phyloP scores from a whole-genome alignment of 1,140 invertebrate genomes.

The Apis cerana region DNA sequence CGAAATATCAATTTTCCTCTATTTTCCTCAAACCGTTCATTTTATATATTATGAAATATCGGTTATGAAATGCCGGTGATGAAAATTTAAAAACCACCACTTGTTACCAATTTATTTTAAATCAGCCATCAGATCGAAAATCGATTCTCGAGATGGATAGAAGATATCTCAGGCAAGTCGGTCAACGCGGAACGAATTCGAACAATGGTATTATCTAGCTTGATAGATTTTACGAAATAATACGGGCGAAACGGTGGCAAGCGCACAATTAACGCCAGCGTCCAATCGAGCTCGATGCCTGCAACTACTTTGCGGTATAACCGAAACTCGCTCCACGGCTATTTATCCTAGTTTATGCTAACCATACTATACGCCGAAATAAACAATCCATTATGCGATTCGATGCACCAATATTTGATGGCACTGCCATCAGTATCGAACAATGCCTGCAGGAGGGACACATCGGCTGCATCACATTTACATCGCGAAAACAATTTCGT shows the following conservation, averaged over 20 bases:
- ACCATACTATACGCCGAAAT: conserved; percentile 25
- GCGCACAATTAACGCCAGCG: conserved; percentile 16
- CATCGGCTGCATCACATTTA: neutral
- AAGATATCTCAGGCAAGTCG: neutral
- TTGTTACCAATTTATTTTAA: neutral
- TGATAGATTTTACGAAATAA: neutral
- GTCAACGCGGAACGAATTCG: neutral
- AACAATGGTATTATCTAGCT: no score
- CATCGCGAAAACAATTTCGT: neutral
- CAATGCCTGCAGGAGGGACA: neutral
- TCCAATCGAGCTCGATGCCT: neutral
- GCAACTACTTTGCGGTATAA: conserved; percentile 48
- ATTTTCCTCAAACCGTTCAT: no score
- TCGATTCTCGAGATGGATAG: neutral
- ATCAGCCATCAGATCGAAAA: neutral
- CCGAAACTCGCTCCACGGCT: conserved; percentile 27
- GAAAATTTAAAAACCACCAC: no score
- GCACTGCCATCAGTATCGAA: neutral
- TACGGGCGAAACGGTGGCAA: neutral
- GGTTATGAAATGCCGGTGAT: neutral
- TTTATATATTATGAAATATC: neutral
- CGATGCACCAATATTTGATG: conserved; percentile 31
- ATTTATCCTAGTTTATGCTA: conserved; percentile 47
- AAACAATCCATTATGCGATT: conserved; percentile 51
- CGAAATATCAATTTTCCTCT: no score